Evolutionary conservation across 1,140 invertebrate genomes (phyloP), one percentile per base, ranked within the genome.

Genomic region (Cydia amplana): DNA sequence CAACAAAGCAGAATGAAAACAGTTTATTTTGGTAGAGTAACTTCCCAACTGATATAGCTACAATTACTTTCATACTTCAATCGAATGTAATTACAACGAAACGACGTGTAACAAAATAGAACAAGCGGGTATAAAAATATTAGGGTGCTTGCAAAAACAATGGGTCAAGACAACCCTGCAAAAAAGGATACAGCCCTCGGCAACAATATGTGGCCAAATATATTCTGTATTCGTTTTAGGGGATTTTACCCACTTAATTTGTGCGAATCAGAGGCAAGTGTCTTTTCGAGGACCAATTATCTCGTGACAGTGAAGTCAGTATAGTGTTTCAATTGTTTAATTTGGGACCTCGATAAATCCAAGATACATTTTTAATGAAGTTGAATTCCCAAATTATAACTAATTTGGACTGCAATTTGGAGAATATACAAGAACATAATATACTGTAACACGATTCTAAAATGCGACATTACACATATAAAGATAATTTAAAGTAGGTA

Each of bases 121-220:
- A 80, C 82, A 82, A 32, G 74, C 77, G 83, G 81, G 72, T 82
- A 82, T 70, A 84, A 87, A 84, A 89, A 87, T 87, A 90, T 75
- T 79, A 82, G 82, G 82, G 80, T 72, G 73, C 55, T 82, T 85
- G 79, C 76, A 81, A 87, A 87, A 90, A 87, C 84, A 88, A 36
- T 73, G 74, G 84, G 79, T 82, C 82, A 84, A 85, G 83, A 86
- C 73, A 81, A 77, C 73, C 75, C 60, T 49, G 74, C 75, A 78
- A 82, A 82, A 78, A 74, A 65, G 73, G 65, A 36, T 40, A 36
- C 23, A 32, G 64, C 28, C 64, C 64, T 67, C 64, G 64, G 14
- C 25, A 70, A 40, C 28, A 70, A 40, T 70, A 70, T 70, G 65
- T 36, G 12, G 65, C 25, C 4, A 70, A 70, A 70, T 70, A 36